Evolutionary conservation across 2,888 invertebrate genomes (phyloP), one percentile per base, ranked within the genome.

Genomic region (Epinotia demarniana): DNA sequence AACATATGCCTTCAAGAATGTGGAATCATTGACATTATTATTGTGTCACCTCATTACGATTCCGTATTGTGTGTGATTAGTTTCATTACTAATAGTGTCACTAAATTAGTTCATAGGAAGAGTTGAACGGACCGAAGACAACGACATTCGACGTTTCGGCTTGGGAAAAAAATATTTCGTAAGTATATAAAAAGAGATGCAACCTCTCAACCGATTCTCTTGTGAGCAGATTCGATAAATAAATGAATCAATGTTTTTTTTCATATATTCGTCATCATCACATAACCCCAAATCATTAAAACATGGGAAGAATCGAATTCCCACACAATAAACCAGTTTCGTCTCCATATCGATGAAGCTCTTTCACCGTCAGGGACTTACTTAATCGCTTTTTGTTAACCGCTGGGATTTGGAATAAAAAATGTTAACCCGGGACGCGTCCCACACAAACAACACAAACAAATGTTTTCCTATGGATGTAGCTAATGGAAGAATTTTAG

Each of bases 291-390:
- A n/a, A 23, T 5, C 9, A 43, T 46, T 23, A 60, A 73, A 66
- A 66, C 33, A 66, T 60, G 49, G 19, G 18, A 53, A 55, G 60
- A 66, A 67, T 60, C 46, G 80, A 76, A 83, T 86, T 86, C 85
- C 83, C 80, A 75, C 80, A 80, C 23, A 66, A 69, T 70, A 73
- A 82, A 86, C 86, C 85, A 82, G 86, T 87, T 84, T 78, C 61
- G 79, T 75, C 78, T 84, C 83, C 79, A 23, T 62, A 68, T 68
- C 73, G 67, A 73, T 68, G 73, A 53, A 27, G 66, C 12, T 62
- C 8, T 55, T 61, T 62, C 39, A 57, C 63, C 69, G 68, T 63
- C 49, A 69, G 63, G 27, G 72, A 57, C 64, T 63, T 55, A 57
- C 58, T 46, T 63, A 60, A 55, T 73, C 53, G 27, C 19, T 73